Evolutionary conservation across 2,113 vertebrate genomes (phyloP), one percentile per base, ranked within the genome.

Genomic region (Cairina moschata): DNA sequence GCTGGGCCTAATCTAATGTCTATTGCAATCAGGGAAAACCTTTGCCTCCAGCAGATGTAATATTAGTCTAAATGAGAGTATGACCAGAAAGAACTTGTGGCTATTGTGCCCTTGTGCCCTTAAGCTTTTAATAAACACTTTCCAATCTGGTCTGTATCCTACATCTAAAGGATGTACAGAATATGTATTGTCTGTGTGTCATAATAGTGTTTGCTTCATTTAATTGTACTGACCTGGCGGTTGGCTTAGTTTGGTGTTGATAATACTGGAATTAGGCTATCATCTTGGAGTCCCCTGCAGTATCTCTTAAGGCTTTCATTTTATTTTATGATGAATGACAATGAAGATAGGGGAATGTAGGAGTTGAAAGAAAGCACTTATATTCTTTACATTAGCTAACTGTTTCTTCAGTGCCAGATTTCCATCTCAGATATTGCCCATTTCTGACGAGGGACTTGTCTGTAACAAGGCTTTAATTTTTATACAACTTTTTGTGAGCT

Each of bases 211-310:
- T 93, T 91, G 42, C 72, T 95, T 83, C 75, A 26, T 81, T 91
- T 90, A 92, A 77, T 91, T 91, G 76, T 82, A 90, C 74, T 94
- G 40, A 96, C 93, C 82, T 94, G 75, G 88, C 67, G 48, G 34
- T 87, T 92, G 62, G 76, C 58, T 66, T 76, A 85, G 56, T 78
- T 91, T 93, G 71, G 65, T 91, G 60, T 90, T 60, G 44, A 5
- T 91, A 59, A 71, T 89, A 78, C 74, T 76, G 83, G 63, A 90
- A 67, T 72, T 74, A 66, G 65, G 25, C 26, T 62, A 69, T 13
- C 11, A 44, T 62, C 48, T 91, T 25, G n/a, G 31, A 76, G 31
- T 65, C 29, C 80, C 2, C 1, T 81, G 1, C 46, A 62, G 8
- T 74, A 66, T 58, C 28, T 86, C 8, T 44, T 59, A 32, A 1